Percentiles rank a stretch among this genome's conserved stretches.
Conservation (phyloP, 2,113 vertebrate genomes). For the Centrocercus urophasianus region DNA sequence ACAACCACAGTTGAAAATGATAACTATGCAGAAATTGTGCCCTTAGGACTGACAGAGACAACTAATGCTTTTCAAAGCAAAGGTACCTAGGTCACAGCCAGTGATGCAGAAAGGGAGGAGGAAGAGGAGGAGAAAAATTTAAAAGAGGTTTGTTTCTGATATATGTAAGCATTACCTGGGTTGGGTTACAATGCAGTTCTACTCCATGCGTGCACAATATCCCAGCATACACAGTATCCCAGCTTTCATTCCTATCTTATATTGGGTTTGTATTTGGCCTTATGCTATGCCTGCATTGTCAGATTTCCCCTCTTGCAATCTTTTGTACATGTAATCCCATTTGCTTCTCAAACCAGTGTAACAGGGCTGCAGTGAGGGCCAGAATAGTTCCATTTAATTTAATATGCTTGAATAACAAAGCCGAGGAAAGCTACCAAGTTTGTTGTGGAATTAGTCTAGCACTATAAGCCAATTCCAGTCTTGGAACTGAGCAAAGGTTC, state of each 20-base stretch:
- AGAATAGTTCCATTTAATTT: background rate
- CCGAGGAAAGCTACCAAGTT: background rate
- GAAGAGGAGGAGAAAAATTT: background rate
- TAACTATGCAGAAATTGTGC: slow-evolving; percentile 43
- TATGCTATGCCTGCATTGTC: background rate
- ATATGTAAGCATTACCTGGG: background rate
- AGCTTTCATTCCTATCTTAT: background rate
- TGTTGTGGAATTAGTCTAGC: background rate
- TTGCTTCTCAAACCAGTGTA: background rate
- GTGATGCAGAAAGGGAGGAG: background rate
- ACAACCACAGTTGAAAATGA: slow-evolving; percentile 44
- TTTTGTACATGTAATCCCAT: background rate
- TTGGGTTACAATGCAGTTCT: background rate
- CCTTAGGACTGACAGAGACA: slow-evolving; percentile 52
- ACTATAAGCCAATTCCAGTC: background rate
- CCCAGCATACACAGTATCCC: fast-evolving
- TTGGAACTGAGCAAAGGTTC: background rate
- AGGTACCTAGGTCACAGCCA: background rate
- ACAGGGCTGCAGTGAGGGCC: background rate
- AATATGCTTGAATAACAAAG: slow-evolving; percentile 33
- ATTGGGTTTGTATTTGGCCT: background rate
- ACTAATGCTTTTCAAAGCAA: slow-evolving; percentile 47
- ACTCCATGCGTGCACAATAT: background rate
- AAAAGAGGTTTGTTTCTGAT: background rate
- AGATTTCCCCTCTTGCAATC: background rate